These are phyloP conservation scores for Sylvia borin DNA, from an alignment of 2,797 vertebrate species.

Conservation along the genomic window DNA sequence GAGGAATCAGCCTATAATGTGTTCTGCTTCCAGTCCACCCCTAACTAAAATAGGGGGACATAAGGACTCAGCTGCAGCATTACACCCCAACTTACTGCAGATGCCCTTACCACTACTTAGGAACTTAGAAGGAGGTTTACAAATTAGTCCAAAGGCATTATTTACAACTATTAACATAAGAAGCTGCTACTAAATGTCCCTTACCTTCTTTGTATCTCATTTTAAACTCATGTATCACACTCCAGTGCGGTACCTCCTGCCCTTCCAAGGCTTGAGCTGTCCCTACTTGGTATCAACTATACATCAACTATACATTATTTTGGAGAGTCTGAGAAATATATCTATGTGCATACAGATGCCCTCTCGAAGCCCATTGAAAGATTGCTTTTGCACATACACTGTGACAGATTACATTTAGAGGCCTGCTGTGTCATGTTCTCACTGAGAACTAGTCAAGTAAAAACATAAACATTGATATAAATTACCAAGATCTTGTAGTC, in stretches of 20 bases:
- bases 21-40: not conserved
- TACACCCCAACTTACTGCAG: not conserved
- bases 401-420: not conserved
- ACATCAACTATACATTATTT: not conserved
- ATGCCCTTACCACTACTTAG: not conserved
- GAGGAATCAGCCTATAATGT: not conserved
- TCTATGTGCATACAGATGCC: accelerated
- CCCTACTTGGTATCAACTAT: not conserved
- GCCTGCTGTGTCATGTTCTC: not conserved
- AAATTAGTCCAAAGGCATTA: not conserved
- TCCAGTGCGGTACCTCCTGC: accelerated
- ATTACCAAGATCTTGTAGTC: not conserved
- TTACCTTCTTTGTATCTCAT: not conserved
- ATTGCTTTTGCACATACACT: not conserved
- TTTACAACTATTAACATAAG: not conserved
- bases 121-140: not conserved
- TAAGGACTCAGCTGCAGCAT: not conserved
- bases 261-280: not conserved
- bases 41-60: accelerated
- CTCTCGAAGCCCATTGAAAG: not conserved
- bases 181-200: not conserved
- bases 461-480: not conserved
- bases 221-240: not conserved
- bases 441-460: not conserved
- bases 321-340: not conserved